Conservation (phyloP, 2,113 vertebrate species). For the Oostethus manadensis region DNA sequence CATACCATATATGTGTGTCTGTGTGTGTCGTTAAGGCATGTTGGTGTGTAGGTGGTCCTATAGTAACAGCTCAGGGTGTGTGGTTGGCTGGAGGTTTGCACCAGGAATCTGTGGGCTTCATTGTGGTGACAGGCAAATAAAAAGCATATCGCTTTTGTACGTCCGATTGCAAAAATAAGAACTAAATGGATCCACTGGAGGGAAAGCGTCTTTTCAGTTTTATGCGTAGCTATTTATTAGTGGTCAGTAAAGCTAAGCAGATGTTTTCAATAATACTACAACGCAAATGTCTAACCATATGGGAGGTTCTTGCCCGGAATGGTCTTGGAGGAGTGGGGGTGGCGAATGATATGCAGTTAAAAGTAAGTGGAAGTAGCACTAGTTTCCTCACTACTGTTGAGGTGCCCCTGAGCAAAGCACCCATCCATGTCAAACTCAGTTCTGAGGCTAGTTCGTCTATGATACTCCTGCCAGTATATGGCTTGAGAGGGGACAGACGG, state of each 20-base stretch:
- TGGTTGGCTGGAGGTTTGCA: constrained; percentile 52
- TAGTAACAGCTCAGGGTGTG: constrained; percentile 53
- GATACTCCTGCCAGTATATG: no score
- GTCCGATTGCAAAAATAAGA: constrained; percentile 67
- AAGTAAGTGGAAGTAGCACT: no score
- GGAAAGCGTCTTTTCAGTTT: constrained; percentile 62
- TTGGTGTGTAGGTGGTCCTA: constrained; percentile 65
- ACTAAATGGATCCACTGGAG: constrained; percentile 68
- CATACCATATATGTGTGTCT: constrained; percentile 36
- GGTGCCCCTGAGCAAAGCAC: no score
- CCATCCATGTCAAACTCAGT: no score
- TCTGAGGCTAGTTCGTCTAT: no score
- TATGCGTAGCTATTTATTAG: constrained; percentile 73
- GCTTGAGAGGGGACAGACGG: no score
- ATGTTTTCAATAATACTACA: constrained; percentile 74
- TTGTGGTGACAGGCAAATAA: constrained; percentile 51
- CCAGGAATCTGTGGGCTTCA: constrained; percentile 31
- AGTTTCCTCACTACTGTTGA: no score
- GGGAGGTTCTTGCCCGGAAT: constrained; percentile 53
- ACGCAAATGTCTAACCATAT: constrained; percentile 56
- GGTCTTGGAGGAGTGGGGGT: constrained; percentile 53
- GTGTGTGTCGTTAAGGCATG: constrained; percentile 50
- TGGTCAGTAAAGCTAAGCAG: constrained; percentile 61
- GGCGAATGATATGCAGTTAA: constrained; percentile 4
- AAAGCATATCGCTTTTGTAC: constrained; percentile 54